Evolutionary conservation across 2,797 vertebrate genomes (phyloP).

Genomic region (Eulemur coronatus): DNA sequence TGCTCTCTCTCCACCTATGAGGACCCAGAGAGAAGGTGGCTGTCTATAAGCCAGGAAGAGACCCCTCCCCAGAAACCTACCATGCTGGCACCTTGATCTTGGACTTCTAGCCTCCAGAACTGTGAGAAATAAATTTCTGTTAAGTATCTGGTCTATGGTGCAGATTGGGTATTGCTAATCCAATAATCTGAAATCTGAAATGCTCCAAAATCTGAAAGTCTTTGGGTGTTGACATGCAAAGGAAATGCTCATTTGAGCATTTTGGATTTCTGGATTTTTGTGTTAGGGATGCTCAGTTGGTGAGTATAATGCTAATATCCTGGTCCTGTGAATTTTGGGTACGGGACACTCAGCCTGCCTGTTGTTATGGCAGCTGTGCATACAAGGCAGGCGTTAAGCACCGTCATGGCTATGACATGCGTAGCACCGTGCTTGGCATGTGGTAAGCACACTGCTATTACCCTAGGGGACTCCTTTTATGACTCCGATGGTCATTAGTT

Average conservation of each 20-base stretch:
- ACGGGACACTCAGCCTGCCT: too few species aligned
- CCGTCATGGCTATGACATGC: accelerated
- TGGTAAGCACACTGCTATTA: not conserved
- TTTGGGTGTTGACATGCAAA: not conserved
- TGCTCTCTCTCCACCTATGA: not conserved
- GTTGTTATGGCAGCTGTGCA: not conserved
- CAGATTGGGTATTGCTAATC: not conserved
- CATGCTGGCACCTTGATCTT: not conserved
- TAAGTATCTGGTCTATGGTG: accelerated
- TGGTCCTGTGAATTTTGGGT: not conserved
- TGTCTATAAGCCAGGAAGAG: not conserved
- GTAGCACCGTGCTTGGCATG: not conserved
- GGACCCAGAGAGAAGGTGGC: not conserved
- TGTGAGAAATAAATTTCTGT: not conserved
- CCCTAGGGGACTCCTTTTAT: not conserved
- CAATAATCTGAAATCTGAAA: not conserved
- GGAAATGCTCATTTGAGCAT: not conserved
- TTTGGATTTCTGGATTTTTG: not conserved
- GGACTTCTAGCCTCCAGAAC: not conserved
- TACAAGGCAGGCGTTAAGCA: not conserved
- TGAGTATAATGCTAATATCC: not conserved
- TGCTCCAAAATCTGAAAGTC: not conserved
- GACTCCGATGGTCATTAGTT: not conserved
- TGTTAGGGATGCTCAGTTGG: not conserved
- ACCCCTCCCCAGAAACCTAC: not conserved